Base-by-base conservation (phyloP, 2,113 vertebrate genomes). In the Tylochromis polylepis region DNA sequence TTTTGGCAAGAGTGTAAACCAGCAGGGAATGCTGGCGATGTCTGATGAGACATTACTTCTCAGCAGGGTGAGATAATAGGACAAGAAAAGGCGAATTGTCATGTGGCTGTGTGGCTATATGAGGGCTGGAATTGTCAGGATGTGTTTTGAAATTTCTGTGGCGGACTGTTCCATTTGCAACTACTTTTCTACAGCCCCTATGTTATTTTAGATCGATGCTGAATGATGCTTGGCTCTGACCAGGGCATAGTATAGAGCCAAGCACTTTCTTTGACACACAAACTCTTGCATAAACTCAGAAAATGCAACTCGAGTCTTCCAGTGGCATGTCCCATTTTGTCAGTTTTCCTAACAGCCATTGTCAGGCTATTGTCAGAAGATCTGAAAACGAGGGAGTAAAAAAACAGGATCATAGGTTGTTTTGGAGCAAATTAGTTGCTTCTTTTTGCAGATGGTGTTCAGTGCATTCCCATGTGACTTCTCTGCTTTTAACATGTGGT, bases 31-130 rank as follows among this genome's bases (percentile, higher is more conserved):
- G 75, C 72, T 87, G 83, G 79, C n/a, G 55, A 81, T 89, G 87
- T 86, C 84, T 92, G 83, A 81, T 83, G 82, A 90, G 91, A 92
- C 90, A 89, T 92, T 90, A 89, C 84, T 78, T 92, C 91, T 87
- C 92, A 90, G 91, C 90, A 84, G 91, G 90, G 87, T 77, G 83
- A 70, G 82, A 72, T 81, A 57, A 82, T 62, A 77, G 85, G 86
- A 92, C 87, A 88, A 86, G 78, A 90, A 86, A 87, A 82, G 83
- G 43, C 87, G 89, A 91, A 90, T 84, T 81, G 83, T 79, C n/a
- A 43, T 43, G 81, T 81, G 24, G 72, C 72, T 53, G 46, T 77
- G 79, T 79, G 29, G 65, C 46, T 65, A 22, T 77, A 87, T 79
- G n/a, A 65, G 27, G 83, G 82, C 70, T 58, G 85, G 87, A 91